These are phyloP conservation scores for Argopecten irradians DNA, from an alignment of 1,140 invertebrate genomes.

Conservation along the genomic window DNA sequence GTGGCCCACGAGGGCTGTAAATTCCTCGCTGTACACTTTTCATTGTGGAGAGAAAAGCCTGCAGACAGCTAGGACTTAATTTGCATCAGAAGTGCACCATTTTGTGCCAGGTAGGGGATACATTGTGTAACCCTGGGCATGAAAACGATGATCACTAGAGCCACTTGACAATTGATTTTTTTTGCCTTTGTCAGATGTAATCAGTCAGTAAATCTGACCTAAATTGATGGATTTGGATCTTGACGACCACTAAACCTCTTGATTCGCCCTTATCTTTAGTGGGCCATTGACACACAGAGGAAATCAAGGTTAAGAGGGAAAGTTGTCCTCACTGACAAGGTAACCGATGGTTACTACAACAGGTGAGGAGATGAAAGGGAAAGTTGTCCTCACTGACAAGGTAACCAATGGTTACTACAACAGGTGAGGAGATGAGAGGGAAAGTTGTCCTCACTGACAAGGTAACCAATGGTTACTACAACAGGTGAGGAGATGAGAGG, in stretches of 20 bases:
- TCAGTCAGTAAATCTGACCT: background rate
- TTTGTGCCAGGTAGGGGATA: background rate
- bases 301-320: background rate
- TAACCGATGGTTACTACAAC: too few relatives aligned
- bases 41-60: background rate
- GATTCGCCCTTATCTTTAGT: background rate
- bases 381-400: too few relatives aligned
- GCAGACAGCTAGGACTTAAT: background rate
- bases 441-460: too few relatives aligned
- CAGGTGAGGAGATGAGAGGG: background rate
- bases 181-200: background rate
- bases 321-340: too few relatives aligned
- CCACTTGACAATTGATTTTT: background rate
- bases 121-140: background rate
- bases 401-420: too few relatives aligned
- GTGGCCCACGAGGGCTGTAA: background rate
- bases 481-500: background rate
- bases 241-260: background rate
- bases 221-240: background rate
- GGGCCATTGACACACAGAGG: background rate
- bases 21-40: background rate
- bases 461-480: background rate
- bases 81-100: background rate
- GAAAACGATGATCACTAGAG: background rate
- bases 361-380: too few relatives aligned